These are phyloP conservation scores for Xylota segnis DNA, from an alignment of 2,888 invertebrate species.

Conservation along the genomic window DNA sequence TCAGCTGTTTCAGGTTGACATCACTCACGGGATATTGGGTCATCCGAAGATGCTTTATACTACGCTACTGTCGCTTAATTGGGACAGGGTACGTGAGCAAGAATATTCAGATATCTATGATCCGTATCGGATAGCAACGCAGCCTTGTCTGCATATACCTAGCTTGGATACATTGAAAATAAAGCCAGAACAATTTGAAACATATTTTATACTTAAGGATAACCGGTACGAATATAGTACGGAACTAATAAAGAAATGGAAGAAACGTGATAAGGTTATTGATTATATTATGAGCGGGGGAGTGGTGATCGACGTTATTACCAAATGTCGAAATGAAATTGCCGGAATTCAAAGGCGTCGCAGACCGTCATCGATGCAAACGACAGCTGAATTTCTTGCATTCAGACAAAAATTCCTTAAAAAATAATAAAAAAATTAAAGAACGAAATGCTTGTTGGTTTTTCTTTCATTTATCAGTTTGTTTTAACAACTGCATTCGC, in stretches of 20 bases:
- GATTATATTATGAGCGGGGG: background rate
- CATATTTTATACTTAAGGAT: slow-evolving; percentile 79
- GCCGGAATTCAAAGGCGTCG: background rate
- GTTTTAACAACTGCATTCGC: too few relatives aligned
- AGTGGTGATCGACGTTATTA: background rate
- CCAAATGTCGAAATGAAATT: slow-evolving; percentile 18
- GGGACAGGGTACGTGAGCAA: slow-evolving; percentile 80
- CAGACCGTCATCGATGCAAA: background rate
- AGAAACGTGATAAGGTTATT: slow-evolving; percentile 20
- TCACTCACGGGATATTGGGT: slow-evolving; percentile 82
- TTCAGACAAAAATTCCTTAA: background rate
- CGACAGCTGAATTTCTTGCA: background rate
- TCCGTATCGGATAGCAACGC: slow-evolving; percentile 81
- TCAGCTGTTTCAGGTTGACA: slow-evolving; percentile 81
- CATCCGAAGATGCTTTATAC: slow-evolving; percentile 82
- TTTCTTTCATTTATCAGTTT: too few relatives aligned
- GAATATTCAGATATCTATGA: slow-evolving; percentile 80
- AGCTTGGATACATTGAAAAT: slow-evolving; percentile 76
- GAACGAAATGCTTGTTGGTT: too few relatives aligned
- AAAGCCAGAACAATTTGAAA: slow-evolving; percentile 77
- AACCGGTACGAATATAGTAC: slow-evolving; percentile 77
- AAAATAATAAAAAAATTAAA: too few relatives aligned
- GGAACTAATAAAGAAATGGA: slow-evolving; percentile 48
- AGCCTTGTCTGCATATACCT: slow-evolving; percentile 80
- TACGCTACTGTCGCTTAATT: slow-evolving; percentile 80